Conservation (phyloP, 2,113 vertebrate genomes). For the Ailurus styani region DNA sequence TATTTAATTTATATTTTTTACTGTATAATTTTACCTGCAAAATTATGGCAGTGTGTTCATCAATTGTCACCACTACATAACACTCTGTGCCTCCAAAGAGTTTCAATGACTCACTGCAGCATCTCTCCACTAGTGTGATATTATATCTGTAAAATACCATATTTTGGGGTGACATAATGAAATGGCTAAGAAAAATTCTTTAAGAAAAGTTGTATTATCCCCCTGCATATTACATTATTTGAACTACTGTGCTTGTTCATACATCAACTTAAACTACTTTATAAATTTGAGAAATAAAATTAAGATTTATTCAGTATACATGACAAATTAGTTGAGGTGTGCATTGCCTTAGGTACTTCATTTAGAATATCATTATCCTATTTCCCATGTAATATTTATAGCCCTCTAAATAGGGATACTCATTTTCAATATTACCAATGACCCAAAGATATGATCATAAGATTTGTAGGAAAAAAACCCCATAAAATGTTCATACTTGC, state of each 20-base stretch:
- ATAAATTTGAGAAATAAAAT: not conserved
- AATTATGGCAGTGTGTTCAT: constrained; percentile 88
- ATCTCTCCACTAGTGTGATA: constrained; percentile 90
- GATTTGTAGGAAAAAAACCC: not conserved
- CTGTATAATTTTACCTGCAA: constrained; percentile 87
- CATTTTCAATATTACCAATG: not conserved
- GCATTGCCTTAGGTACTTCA: not conserved
- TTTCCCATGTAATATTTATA: constrained; percentile 24
- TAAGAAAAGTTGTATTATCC: not conserved
- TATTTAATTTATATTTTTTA: not conserved
- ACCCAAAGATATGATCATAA: not conserved
- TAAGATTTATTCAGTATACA: constrained; percentile 6
- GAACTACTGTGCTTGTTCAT: not conserved
- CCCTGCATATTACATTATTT: not conserved
- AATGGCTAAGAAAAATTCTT: constrained; percentile 19
- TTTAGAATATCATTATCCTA: constrained; percentile 3
- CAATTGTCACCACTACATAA: constrained; percentile 89
- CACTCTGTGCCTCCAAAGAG: constrained; percentile 82
- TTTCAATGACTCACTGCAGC: constrained; percentile 80
- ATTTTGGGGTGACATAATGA: constrained; percentile 12
- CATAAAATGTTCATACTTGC: not conserved
- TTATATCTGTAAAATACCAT: constrained; percentile 83
- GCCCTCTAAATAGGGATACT: not conserved
- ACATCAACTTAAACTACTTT: not conserved
- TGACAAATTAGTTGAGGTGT: not conserved